Conservation (phyloP, 2,113 vertebrate genomes). For the Xiphophorus couchianus region DNA sequence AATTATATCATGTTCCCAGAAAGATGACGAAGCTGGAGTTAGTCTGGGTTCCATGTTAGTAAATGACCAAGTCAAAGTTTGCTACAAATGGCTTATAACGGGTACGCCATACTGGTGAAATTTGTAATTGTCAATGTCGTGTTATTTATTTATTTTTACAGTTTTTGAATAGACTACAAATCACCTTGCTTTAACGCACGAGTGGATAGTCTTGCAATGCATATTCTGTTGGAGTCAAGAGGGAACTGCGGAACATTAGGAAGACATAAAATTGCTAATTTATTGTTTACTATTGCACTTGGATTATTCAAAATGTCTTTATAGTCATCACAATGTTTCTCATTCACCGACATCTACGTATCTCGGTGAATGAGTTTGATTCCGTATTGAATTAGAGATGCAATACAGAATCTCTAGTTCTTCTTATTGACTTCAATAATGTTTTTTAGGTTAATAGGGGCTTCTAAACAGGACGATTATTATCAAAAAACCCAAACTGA, state of each 20-base stretch:
- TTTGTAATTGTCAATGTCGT: too few relatives aligned
- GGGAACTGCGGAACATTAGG: background rate
- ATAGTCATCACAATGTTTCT: background rate
- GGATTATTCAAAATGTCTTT: background rate
- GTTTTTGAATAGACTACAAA: background rate
- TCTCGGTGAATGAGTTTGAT: too few relatives aligned
- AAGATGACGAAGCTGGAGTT: background rate
- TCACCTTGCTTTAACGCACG: background rate
- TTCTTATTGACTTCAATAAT: too few relatives aligned
- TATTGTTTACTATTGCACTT: too few relatives aligned
- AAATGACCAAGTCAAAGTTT: background rate
- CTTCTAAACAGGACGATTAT: background rate
- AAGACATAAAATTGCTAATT: background rate
- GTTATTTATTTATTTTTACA: background rate
- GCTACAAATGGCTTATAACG: background rate
- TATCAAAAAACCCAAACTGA: background rate
- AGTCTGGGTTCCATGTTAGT: background rate
- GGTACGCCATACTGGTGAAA: background rate
- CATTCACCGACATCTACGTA: background rate
- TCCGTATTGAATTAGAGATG: too few relatives aligned
- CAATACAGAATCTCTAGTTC: too few relatives aligned
- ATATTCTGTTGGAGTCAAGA: background rate
- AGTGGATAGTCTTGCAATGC: too few relatives aligned
- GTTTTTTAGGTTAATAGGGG: too few relatives aligned
- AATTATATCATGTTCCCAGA: constrained; percentile 9